Percentiles rank a stretch among this genome's conserved stretches.
Evolutionary conservation across 2,113 vertebrate genomes (phyloP).

Genomic region (Gobius niger): DNA sequence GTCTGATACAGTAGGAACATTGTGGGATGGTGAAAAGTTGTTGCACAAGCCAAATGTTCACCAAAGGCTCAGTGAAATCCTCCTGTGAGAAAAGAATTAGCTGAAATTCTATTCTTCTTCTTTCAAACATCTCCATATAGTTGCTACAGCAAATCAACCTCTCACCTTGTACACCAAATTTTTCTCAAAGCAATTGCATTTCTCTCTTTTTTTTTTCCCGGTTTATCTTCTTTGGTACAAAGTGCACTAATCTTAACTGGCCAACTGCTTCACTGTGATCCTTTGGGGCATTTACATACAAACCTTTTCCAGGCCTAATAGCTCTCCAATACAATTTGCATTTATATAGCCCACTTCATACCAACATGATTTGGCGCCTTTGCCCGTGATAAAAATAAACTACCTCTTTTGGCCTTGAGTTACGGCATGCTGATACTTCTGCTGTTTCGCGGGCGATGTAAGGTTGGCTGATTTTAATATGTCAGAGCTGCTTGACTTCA

Average conservation of each 20-base stretch:
- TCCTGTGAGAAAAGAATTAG: too few relatives aligned
- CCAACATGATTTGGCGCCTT: conserved; percentile 80
- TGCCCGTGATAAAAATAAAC: conserved; percentile 80
- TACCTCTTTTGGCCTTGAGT: conserved; percentile 78
- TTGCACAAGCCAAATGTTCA: too few relatives aligned
- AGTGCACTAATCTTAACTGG: conserved; percentile 73
- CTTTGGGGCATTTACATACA: conserved; percentile 81
- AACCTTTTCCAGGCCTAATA: conserved; percentile 79
- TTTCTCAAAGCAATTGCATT: conserved; percentile 69
- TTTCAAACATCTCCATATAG: conserved; percentile 58
- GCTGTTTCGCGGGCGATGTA: conserved; percentile 55
- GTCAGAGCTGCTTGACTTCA: conserved; percentile 60
- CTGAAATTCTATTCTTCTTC: conserved; percentile 28
- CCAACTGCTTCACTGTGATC: conserved; percentile 71
- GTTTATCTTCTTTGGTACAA: conserved; percentile 71
- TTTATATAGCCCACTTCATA: conserved; percentile 84
- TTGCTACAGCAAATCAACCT: conserved; percentile 69
- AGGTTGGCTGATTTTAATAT: conserved; percentile 76
- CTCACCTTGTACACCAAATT: conserved; percentile 79
- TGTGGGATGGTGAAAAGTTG: too few relatives aligned
- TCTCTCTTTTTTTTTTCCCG: conserved; percentile 53
- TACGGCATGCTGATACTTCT: conserved; percentile 56
- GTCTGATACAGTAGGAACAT: too few relatives aligned
- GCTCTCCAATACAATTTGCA: conserved; percentile 83
- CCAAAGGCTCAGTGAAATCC: too few relatives aligned